Evolutionary conservation across 1,140 invertebrate species (phyloP), one percentile per base, ranked within the genome.

Genomic region (Elymnias hypermnestra): DNA sequence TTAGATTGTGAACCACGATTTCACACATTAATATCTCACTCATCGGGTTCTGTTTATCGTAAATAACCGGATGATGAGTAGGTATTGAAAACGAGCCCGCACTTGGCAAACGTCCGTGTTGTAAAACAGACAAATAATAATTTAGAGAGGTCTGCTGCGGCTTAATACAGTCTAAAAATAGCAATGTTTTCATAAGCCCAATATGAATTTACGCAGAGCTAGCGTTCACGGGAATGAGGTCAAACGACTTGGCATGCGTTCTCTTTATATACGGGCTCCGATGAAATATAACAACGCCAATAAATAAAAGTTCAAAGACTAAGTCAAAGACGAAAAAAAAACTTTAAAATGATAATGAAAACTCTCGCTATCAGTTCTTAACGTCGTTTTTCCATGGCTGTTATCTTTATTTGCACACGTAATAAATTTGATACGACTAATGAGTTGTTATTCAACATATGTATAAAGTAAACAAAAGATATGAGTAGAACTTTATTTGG

Each of bases 171-270:
- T 61, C 71, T 84, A 77, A 74, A 84, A 81, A 83, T 84, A 84
- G 75, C 42, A 59, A 56, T 79, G 79, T 83, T 81, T 81, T 79
- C 72, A 76, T 81, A 81, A 76, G 63, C 55, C 63, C 74, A 68
- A 81, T 81, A 81, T 77, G 74, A 78, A 69, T 79, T 83, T 78
- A 77, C 76, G 66, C 72, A 78, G 72, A 75, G 68, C 72, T 72
- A 70, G 69, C 58, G 36, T 57, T 73, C 65, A 49, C 64, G 71
- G 57, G 73, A 84, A 84, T 82, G 78, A 73, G 81, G 81, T 83
- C 72, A 78, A 72, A 67, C 62, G 75, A 71, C 60, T 81, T 82
- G 72, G 81, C 74, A 79, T 72, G 62, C 68, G 64, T 72, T 67
- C 63, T 42, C 58, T 48, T 44, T 45, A 45, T 55, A 49, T 50